Conservation (phyloP, 2,797 vertebrate species). For the Otolemur crassicaudatus region DNA sequence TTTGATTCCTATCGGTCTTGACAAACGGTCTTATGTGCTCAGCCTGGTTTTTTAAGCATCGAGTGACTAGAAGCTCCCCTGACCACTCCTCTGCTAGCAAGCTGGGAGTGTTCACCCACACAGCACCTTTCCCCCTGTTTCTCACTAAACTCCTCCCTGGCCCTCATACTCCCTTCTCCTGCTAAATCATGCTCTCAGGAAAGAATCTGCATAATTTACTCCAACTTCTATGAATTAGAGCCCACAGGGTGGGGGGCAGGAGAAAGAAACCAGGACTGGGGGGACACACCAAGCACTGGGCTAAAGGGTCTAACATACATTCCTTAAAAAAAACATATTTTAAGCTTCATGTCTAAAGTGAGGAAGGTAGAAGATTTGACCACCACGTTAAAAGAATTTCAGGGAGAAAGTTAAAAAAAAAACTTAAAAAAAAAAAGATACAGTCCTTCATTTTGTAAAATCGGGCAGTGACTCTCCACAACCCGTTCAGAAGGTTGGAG, state of each 20-base stretch:
- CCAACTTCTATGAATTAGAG: neutral
- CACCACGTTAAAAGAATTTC: neutral
- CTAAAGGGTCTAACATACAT: too few species aligned
- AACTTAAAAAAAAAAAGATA: neutral
- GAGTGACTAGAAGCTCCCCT: neutral
- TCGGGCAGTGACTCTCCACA: neutral
- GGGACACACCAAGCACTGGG: neutral
- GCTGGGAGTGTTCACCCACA: neutral
- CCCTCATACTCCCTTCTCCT: neutral
- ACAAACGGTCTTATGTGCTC: neutral
- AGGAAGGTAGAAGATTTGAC: neutral
- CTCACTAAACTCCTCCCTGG: neutral
- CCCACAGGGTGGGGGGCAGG: neutral
- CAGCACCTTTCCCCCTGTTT: neutral
- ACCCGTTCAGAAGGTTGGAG: neutral
- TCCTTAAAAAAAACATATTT: neutral
- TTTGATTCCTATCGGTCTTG: neutral
- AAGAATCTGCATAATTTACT: neutral
- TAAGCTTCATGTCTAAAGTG: neutral
- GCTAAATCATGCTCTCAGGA: neutral
- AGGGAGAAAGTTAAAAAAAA: neutral
- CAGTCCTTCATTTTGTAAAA: neutral
- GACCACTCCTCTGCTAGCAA: neutral
- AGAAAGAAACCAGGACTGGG: neutral
- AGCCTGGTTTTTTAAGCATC: neutral